These are phyloP conservation scores for Melozone crissalis DNA, from an alignment of 2,113 vertebrate species.

Conservation along the genomic window DNA sequence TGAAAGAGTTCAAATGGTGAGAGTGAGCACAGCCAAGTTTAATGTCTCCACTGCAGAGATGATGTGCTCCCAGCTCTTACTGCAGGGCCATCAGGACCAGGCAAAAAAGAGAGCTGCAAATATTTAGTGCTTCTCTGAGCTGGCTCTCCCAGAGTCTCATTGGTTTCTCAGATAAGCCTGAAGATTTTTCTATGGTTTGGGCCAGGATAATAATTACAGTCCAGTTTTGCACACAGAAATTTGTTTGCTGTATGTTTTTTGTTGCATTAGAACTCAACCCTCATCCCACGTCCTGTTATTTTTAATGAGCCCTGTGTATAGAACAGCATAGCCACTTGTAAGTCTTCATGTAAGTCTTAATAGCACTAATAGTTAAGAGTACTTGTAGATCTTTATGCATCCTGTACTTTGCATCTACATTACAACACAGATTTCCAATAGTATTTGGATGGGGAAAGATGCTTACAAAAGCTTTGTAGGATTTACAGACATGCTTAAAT, in stretches of 20 bases:
- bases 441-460: conserved; percentile 14
- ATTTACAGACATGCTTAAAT: conserved; percentile 16
- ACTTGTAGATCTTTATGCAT: not conserved
- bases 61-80: not conserved
- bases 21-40: not conserved
- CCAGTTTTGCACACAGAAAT: not conserved
- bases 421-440: not conserved
- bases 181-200: not conserved
- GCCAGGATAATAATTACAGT: not conserved
- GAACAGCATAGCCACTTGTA: not conserved
- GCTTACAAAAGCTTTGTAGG: conserved; percentile 16
- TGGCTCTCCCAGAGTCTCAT: not conserved
- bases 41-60: not conserved
- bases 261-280: not conserved
- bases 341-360: not conserved
- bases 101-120: not conserved
- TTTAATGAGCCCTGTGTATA: not conserved
- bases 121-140: not conserved
- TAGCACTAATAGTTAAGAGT: not conserved
- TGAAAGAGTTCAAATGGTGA: conserved; percentile 22
- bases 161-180: not conserved
- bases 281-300: not conserved
- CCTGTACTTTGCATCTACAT: not conserved
- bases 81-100: not conserved
- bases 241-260: not conserved